Conservation (phyloP, 2,888 invertebrate genomes). For the Mesochorus sp. region DNA sequence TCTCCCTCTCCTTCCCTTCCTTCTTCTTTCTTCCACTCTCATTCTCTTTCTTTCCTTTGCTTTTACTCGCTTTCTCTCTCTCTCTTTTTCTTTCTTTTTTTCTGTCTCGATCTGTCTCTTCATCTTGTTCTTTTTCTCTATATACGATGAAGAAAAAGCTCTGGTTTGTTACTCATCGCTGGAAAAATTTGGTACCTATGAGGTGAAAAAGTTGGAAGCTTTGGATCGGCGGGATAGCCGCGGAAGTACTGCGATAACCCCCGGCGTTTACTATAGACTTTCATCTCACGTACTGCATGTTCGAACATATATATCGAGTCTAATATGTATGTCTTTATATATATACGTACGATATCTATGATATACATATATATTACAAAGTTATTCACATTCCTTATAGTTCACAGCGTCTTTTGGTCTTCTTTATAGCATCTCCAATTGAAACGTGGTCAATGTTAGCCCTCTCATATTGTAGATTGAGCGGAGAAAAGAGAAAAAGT, state of each 20-base stretch:
- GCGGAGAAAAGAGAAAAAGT: no score
- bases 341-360: no score
- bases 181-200: conserved; percentile 38
- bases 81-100: not conserved
- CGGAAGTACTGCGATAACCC: not conserved
- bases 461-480: no score
- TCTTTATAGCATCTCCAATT: not conserved
- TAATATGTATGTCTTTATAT: not conserved
- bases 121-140: not conserved
- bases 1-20: not conserved
- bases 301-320: not conserved
- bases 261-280: conserved; percentile 2
- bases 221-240: conserved; percentile 6
- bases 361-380: conserved; percentile 16
- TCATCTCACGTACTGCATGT: conserved; percentile 23
- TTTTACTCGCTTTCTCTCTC: not conserved
- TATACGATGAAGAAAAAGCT: not conserved
- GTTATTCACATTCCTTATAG: not conserved
- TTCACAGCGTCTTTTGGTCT: conserved; percentile 5
- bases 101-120: not conserved
- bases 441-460: not conserved
- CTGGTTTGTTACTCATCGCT: conserved; percentile 40
- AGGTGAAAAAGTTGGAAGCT: conserved; percentile 42
- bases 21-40: no score
- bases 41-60: no score